Conservation (phyloP, 2,888 invertebrate genomes). For the Tipula unca region DNA sequence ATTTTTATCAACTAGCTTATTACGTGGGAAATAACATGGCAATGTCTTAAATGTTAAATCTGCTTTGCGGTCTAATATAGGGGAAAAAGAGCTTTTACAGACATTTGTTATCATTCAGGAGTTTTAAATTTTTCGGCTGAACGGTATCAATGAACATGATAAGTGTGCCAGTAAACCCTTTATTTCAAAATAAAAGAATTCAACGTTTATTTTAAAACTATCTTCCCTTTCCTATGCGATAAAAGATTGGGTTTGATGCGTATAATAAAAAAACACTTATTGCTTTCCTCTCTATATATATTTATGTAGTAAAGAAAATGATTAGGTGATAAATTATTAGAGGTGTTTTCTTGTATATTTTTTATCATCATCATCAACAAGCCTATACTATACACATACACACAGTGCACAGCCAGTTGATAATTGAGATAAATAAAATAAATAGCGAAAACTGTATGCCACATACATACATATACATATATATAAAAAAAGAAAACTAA, state of each 20-base stretch:
- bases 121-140: too few species aligned
- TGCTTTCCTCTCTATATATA: background rate
- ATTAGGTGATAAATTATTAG: background rate
- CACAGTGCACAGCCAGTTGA: background rate
- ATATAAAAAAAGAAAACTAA: background rate
- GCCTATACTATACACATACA: background rate
- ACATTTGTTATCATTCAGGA: too few species aligned
- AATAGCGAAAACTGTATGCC: background rate
- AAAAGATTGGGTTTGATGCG: background rate
- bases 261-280: background rate
- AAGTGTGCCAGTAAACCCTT: background rate
- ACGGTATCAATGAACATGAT: background rate
- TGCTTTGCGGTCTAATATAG: too few species aligned
- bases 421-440: constrained; percentile 4
- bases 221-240: background rate
- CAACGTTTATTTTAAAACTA: background rate
- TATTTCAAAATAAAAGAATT: background rate
- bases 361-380: background rate
- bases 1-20: too few species aligned
- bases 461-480: background rate
- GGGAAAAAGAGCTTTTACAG: too few species aligned
- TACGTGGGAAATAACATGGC: too few species aligned
- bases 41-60: too few species aligned
- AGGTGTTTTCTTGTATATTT: background rate
- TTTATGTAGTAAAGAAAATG: background rate